Evolutionary conservation across 2,797 vertebrate genomes (phyloP), one percentile per base, ranked within the genome.

Genomic region (Hypotaenidia philippensis): DNA sequence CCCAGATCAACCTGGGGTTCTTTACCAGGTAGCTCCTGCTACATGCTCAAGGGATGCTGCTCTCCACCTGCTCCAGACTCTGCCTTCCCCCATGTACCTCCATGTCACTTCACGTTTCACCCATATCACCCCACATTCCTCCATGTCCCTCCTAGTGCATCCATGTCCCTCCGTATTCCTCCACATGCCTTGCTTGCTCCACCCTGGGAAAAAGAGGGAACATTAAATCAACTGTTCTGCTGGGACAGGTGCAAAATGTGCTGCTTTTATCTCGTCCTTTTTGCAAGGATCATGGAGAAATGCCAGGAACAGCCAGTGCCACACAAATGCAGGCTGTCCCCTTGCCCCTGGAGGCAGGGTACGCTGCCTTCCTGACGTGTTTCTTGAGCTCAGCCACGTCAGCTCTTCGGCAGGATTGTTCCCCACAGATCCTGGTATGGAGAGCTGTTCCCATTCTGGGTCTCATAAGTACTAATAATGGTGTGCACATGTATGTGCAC

Each of bases 31-130:
- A 22, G 6, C 31, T 77, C 26, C 68, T 66, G 64, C 47, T 44
- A 23, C 1, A 0, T 22, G 13, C 23, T 82, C 20, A 9, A 0
- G 0, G 63, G 41, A 16, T 72, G 38, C 36, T 40, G 27, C 34
- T 81, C 44, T 25, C 11, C 34, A 44, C 13, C 36, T 77, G 41
- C 11, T 18, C 52, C 34, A 81, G 4, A 34, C 20, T 17, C 25
- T 55, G 17, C 40, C 55, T 12, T 13, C 5, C 22, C 8, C n/a
- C 20, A 22, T 40, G 10, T 79, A 8, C 19, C 9, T 76, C 40
- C 21, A 9, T 40, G 31, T 64, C 15, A 38, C 19, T 55, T 29
- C 26, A 8, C 2, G 1, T 66, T n/a, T 32, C n/a, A 19, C 31
- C 55, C 14, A 41, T 40, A 26, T n/a, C 21, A 18, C 34, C 5